Conservation (phyloP, 2,797 vertebrate genomes). For the Otolemur crassicaudatus region DNA sequence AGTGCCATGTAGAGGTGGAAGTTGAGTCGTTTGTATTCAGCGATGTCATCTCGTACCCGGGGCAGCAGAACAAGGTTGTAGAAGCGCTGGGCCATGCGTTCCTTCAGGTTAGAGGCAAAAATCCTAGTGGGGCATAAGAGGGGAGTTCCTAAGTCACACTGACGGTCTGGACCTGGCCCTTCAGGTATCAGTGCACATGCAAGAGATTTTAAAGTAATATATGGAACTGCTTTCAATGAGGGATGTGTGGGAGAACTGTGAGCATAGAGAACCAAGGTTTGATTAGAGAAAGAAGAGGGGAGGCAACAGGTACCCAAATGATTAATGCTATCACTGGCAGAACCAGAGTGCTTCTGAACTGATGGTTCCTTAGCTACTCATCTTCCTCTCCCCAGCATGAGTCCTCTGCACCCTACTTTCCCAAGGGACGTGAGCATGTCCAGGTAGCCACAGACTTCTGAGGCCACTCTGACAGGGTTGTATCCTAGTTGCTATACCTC, state of each 20-base stretch:
- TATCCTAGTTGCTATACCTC: not conserved
- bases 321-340: not conserved
- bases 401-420: not conserved
- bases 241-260: not conserved
- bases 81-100: conserved; percentile 98
- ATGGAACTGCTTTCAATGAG: not conserved
- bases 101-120: conserved; percentile 97
- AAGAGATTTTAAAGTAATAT: not conserved
- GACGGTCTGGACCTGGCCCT: not conserved
- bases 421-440: rapidly evolving
- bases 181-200: not conserved
- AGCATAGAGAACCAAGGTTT: not conserved
- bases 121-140: conserved; percentile 89
- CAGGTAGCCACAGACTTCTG: not conserved
- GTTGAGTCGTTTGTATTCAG: conserved; percentile 96
- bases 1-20: conserved; percentile 97
- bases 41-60: conserved; percentile 94
- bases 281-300: not conserved
- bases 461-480: not conserved
- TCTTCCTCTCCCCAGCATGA: not conserved
- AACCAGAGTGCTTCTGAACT: not conserved
- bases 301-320: not conserved
- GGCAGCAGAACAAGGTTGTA: conserved; percentile 97
- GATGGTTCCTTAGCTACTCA: not conserved
- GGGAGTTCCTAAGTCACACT: not conserved